phyloP scores from a whole-genome alignment of 2,113 vertebrate species.

The Megalops atlanticus region DNA sequence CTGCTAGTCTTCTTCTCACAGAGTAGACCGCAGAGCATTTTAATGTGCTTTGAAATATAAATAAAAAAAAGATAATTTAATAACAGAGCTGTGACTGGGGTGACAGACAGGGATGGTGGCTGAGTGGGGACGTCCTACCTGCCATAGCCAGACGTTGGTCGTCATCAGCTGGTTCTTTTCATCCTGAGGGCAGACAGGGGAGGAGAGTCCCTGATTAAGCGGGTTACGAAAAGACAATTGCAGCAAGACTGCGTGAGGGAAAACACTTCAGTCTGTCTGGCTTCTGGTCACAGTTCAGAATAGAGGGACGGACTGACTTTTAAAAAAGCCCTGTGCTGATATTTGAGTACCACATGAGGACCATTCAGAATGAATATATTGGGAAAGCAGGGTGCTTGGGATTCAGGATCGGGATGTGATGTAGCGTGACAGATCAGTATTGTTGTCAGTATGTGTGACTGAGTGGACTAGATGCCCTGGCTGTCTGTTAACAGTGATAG shows the following conservation, averaged over 20 bases:
- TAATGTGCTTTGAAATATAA: not conserved
- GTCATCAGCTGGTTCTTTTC: conserved; percentile 98
- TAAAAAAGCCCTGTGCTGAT: too few relatives aligned
- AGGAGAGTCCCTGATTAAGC: not conserved
- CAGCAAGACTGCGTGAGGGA: not conserved
- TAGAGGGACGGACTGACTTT: too few relatives aligned
- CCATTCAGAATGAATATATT: too few relatives aligned
- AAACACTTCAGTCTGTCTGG: not conserved
- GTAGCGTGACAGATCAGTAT: too few relatives aligned
- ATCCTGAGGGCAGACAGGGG: conserved; percentile 71
- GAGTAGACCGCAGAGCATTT: not conserved
- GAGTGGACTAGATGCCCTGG: too few relatives aligned
- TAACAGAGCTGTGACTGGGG: too few relatives aligned
- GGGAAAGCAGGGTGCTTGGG: too few relatives aligned
- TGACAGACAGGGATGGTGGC: not conserved
- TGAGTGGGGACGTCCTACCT: conserved; percentile 54
- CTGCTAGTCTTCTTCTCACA: not conserved
- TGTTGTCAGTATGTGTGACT: too few relatives aligned
- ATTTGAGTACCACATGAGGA: too few relatives aligned
- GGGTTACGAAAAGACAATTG: not conserved
- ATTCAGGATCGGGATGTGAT: too few relatives aligned
- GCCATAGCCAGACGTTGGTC: conserved; percentile 90
- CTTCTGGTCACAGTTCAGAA: not conserved
- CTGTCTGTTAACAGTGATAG: too few relatives aligned
- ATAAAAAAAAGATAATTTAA: not conserved